Evolutionary conservation across 1,140 invertebrate genomes (phyloP).

Genomic region (Wasmannia auropunctata): DNA sequence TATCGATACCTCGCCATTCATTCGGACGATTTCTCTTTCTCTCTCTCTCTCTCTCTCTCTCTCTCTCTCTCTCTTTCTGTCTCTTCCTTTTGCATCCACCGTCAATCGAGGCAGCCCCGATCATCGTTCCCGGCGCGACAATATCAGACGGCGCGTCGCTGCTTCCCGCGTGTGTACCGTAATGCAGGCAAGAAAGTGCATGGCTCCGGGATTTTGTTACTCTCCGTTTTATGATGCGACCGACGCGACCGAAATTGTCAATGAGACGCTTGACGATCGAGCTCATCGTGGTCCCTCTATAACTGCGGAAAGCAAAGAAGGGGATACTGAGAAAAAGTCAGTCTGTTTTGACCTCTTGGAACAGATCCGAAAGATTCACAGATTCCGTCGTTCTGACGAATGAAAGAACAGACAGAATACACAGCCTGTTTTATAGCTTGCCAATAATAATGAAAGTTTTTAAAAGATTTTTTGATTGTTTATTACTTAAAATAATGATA

Average conservation of each 20-base stretch:
- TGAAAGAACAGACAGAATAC: neutral
- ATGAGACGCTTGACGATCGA: constrained; percentile 54
- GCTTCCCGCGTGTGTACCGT: constrained; percentile 61
- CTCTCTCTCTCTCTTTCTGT: neutral
- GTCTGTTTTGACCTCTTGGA: neutral
- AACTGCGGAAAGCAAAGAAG: neutral
- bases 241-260: constrained; percentile 68
- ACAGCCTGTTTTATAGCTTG: neutral
- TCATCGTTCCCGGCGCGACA: constrained; percentile 44
- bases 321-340: neutral
- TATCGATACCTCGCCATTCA: constrained; percentile 66
- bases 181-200: constrained; percentile 65
- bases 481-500: neutral
- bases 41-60: constrained; percentile 17
- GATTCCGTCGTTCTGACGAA: neutral
- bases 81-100: neutral
- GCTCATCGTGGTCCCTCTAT: neutral
- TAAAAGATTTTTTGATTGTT: neutral
- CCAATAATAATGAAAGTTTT: neutral
- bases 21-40: constrained; percentile 55
- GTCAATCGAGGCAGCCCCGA: no score
- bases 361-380: neutral
- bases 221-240: constrained; percentile 44
- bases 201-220: constrained; percentile 57
- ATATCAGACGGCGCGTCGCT: constrained; percentile 60